Evolutionary conservation across 1,140 invertebrate genomes (phyloP), one percentile per base, ranked within the genome.

Genomic region (Drusus annulatus): DNA sequence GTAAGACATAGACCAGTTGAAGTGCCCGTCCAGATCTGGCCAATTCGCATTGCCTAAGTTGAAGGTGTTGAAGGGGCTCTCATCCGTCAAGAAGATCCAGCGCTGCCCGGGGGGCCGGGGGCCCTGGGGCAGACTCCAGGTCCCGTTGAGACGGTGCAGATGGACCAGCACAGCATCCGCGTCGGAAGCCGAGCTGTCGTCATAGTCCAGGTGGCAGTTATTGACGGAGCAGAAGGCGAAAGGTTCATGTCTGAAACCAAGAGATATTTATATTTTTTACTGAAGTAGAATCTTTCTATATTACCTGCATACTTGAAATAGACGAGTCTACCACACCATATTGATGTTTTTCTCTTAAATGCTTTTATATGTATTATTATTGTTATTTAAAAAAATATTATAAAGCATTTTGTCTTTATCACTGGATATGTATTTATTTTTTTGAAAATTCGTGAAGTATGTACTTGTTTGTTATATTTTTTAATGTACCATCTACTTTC

Each of bases 51-150:
- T 45, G 36, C 77, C 60, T 21, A 85, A 65, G 5, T 90, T 73
- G 83, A 92, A 92, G 0, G 91, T 92, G 63, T 92, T 83, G 8
- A 87, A 82, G 0, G 92, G 92, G 36, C 91, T 91, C 85, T 93
- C 92, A 76, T 93, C 91, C 0, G 89, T 92, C 10, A 92, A 85
- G 80, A 92, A 93, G 1, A 93, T 88, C 93, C 92, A 93, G 21
- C 91, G 88, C 84, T 93, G 92, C 25, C 84, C 19, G n/a, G 86
- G 74, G 5, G 80, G 69, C 25, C 86, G 85, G 0, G 25, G 81
- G 36, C 83, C 84, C 16, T 21, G n/a, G 8, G 28, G 56, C 8
- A 21, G 23, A n/a, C n/a, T 62, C 76, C 83, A 60, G 1, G 82
- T 74, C 0, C 83, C 84, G 75, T 85, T 86, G 0, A 87, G 90